A percentile compares a stretch with the other conserved stretches of the same genome.
These are phyloP conservation scores for Drosophila mojavensis DNA, from an alignment of 1,140 invertebrate species.

Conservation along the genomic window DNA sequence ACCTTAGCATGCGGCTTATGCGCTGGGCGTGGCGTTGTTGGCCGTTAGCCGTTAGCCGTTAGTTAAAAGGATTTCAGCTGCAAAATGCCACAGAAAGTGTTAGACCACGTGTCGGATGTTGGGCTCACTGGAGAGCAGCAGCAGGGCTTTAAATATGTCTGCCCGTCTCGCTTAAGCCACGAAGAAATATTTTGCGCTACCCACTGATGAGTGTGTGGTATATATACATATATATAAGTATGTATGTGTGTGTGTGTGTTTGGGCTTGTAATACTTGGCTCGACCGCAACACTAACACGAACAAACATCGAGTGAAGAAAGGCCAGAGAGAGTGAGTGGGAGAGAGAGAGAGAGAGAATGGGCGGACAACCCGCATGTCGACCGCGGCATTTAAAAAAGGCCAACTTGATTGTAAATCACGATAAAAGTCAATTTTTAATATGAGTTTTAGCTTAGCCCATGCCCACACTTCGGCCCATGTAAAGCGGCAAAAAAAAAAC, in stretches of 20 bases:
- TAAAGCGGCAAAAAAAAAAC: slow-evolving; percentile 26
- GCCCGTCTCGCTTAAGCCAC: slow-evolving; percentile 74
- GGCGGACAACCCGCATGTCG: slow-evolving; percentile 67
- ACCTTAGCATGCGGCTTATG: slow-evolving; percentile 56
- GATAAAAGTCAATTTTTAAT: slow-evolving; percentile 83
- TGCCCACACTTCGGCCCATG: slow-evolving; percentile 4
- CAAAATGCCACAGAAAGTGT: slow-evolving; percentile 56
- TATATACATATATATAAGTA: too few relatives aligned
- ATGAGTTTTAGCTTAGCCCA: slow-evolving; percentile 77
- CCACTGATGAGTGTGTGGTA: slow-evolving; percentile 41
- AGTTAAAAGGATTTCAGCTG: slow-evolving; percentile 65
- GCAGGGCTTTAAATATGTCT: slow-evolving; percentile 68
- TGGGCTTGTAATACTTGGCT: slow-evolving; percentile 38
- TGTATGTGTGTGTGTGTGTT: slow-evolving; percentile 18
- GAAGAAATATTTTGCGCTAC: slow-evolving; percentile 70
- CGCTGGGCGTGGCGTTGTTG: slow-evolving; percentile 45
- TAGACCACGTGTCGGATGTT: slow-evolving; percentile 73
- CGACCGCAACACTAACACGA: slow-evolving; percentile 64
- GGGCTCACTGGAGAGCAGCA: slow-evolving; percentile 4
- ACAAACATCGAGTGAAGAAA: slow-evolving; percentile 28
- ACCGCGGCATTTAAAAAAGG: slow-evolving; percentile 80
- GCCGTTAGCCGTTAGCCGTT: slow-evolving; percentile 14
- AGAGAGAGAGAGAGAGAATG: not conserved
- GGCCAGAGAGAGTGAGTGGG: not conserved
- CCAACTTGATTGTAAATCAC: slow-evolving; percentile 81